Evolutionary conservation across 2,113 vertebrate species (phyloP).

Genomic region (Cyprinodon brontotheroides): DNA sequence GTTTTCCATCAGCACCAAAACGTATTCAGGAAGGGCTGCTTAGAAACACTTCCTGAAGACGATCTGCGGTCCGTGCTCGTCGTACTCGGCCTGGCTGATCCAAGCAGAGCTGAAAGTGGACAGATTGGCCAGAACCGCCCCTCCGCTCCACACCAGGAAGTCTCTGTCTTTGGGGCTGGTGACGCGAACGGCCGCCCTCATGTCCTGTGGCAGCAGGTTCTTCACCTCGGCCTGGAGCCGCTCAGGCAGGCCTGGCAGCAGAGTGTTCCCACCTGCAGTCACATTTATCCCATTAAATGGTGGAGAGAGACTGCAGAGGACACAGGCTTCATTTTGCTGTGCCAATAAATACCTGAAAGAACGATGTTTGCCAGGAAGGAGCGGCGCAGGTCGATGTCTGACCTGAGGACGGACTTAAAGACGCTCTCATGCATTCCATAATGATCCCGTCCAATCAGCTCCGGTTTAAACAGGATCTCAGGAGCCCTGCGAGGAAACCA

Average conservation of each 20-base stretch:
- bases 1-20: background rate
- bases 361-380: conserved; percentile 76
- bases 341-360: conserved; percentile 70
- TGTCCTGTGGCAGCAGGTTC: conserved; percentile 48
- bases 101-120: conserved; percentile 62
- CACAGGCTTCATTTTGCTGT: background rate
- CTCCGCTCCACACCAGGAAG: conserved; percentile 78
- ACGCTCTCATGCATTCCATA: conserved; percentile 80
- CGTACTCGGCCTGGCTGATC: conserved; percentile 77
- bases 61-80: conserved; percentile 74
- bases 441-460: conserved; percentile 79
- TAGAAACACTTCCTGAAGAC: conserved; percentile 82
- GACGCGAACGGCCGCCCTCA: conserved; percentile 52
- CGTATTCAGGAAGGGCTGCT: conserved; percentile 25
- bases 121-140: conserved; percentile 71
- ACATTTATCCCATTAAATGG: background rate
- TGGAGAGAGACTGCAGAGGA: background rate
- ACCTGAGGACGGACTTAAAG: conserved; percentile 74
- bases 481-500: conserved; percentile 63
- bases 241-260: conserved; percentile 71
- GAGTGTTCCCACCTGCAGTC: conserved; percentile 77
- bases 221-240: conserved; percentile 73
- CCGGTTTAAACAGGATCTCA: conserved; percentile 80
- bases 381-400: conserved; percentile 78
- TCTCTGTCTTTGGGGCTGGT: conserved; percentile 69